Evolutionary conservation across 92 coral and sea anemone genomes (phyloP).

Genomic region (Actinostola sp.): DNA sequence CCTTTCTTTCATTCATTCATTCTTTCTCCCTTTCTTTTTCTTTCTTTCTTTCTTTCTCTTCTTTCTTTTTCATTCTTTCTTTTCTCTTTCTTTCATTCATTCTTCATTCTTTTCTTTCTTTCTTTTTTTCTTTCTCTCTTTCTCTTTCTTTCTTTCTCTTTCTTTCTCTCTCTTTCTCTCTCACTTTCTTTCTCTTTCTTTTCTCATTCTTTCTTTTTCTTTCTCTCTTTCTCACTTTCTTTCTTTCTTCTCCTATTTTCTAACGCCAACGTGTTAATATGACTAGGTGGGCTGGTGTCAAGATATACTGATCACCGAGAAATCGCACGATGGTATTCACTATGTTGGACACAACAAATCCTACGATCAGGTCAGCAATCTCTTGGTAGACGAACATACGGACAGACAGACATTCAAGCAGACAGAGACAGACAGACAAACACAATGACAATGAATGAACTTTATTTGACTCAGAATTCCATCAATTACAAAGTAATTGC

Average conservation of each 20-base stretch:
- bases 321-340: constrained; percentile 88
- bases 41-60: neutral
- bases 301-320: constrained; percentile 87
- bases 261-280: no score
- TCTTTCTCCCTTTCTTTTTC: neutral
- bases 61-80: neutral
- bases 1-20: constrained; percentile 3
- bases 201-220: neutral
- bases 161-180: neutral
- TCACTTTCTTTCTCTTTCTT: neutral
- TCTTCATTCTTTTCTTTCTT: neutral
- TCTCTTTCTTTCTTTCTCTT: neutral
- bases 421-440: no score
- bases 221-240: neutral
- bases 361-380: constrained; percentile 79
- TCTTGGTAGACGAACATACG: neutral
- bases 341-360: constrained; percentile 90
- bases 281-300: constrained; percentile 89
- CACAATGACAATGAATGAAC: no score
- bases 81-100: neutral
- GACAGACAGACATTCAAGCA: no score
- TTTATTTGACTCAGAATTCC: no score
- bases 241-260: neutral
- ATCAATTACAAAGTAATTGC: no score
- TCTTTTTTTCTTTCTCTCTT: neutral